Percentiles rank a stretch among this genome's conserved stretches.
These are phyloP conservation scores for Eupithecia dodoneata DNA, from an alignment of 2,888 invertebrate genomes.

Conservation along the genomic window DNA sequence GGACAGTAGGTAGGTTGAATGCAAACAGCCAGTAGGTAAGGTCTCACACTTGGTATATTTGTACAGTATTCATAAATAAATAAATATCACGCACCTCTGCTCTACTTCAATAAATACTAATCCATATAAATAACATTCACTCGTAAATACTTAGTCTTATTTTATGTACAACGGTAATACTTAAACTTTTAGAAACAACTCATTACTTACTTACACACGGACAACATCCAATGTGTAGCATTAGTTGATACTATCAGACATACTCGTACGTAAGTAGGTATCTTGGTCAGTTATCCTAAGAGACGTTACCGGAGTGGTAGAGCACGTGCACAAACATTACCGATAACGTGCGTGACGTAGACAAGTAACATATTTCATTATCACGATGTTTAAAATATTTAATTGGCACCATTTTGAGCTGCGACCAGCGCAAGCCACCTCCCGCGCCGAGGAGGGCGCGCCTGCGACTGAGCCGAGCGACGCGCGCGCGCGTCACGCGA, in stretches of 20 bases:
- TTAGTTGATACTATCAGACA: not conserved
- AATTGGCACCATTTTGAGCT: slow-evolving; percentile 48
- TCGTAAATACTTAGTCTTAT: not conserved
- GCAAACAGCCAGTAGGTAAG: slow-evolving; percentile 19
- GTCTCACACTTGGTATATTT: slow-evolving; percentile 51
- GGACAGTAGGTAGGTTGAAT: not conserved
- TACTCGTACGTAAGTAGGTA: not conserved
- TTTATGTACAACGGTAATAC: not conserved
- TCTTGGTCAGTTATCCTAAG: no score
- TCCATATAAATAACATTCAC: slow-evolving; percentile 8
- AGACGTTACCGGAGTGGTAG: no score
- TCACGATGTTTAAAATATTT: not conserved
- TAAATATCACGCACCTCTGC: slow-evolving; percentile 61
- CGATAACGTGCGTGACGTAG: not conserved
- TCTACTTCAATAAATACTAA: slow-evolving; percentile 11
- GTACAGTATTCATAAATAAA: slow-evolving; percentile 57
- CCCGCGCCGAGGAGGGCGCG: not conserved
- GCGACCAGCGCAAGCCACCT: slow-evolving; percentile 17
- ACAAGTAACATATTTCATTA: not conserved
- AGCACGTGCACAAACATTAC: no score
- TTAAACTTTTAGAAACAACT: not conserved
- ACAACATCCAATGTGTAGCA: not conserved
- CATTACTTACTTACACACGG: not conserved
- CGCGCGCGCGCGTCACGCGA: no score
- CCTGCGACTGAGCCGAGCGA: not conserved